Conservation (phyloP, 53 echinoderm and acorn worm genomes). For the Apostichopus leukothele region DNA sequence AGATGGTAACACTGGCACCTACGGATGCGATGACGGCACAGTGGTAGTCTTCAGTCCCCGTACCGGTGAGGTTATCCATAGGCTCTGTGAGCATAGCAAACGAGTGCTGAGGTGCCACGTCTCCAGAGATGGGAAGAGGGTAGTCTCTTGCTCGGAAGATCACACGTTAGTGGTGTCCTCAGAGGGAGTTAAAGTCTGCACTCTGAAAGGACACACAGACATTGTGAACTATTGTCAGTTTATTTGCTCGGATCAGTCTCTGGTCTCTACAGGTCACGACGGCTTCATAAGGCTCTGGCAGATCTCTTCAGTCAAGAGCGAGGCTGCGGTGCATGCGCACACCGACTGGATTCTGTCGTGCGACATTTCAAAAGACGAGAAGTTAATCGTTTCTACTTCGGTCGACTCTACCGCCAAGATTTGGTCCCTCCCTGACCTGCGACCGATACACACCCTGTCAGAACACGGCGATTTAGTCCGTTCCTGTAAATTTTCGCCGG, state of each 20-base stretch:
- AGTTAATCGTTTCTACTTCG: conserved; percentile 67
- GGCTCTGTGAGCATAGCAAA: conserved; percentile 56
- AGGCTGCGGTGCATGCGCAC: conserved; percentile 60
- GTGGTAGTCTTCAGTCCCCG: conserved; percentile 56
- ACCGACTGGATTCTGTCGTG: conserved; percentile 79
- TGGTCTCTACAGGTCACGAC: conserved; percentile 80
- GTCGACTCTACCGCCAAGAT: conserved; percentile 81
- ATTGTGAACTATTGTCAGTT: conserved; percentile 65
- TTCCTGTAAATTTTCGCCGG: conserved; percentile 76
- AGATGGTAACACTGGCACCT: conserved; percentile 64
- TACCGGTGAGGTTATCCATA: neutral
- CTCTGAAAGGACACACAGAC: conserved; percentile 65
- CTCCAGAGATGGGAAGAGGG: conserved; percentile 57
- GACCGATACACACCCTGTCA: conserved; percentile 50
- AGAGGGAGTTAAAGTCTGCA: conserved; percentile 25
- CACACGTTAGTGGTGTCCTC: conserved; percentile 51
- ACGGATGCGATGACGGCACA: conserved; percentile 67
- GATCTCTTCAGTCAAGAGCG: conserved; percentile 39
- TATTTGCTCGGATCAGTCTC: conserved; percentile 63
- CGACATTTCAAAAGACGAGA: conserved; percentile 73
- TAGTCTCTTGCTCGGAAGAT: conserved; percentile 80
- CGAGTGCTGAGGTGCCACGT: conserved; percentile 61
- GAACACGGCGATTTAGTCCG: conserved; percentile 76
- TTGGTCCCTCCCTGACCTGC: conserved; percentile 66
- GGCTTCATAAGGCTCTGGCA: conserved; percentile 82